Evolutionary conservation across 2,888 invertebrate species (phyloP).

Genomic region (Pseudococcus viburni): DNA sequence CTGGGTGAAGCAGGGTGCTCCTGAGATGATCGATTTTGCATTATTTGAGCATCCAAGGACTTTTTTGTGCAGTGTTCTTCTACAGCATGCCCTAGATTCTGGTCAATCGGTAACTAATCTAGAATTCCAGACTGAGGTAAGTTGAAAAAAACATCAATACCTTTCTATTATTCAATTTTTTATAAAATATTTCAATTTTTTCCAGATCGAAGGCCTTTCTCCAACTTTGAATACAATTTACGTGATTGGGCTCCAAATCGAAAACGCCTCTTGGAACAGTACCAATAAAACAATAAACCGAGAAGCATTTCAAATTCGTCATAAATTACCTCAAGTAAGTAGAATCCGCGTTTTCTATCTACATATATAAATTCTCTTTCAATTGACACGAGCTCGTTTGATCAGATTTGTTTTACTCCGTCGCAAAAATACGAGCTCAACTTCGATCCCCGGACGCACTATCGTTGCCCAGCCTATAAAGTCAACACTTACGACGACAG

Average conservation of each 20-base stretch:
- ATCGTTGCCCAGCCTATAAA: conserved; percentile 3
- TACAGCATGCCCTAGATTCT: not conserved
- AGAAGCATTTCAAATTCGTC: not conserved
- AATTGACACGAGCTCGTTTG: not conserved
- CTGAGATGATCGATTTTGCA: not conserved
- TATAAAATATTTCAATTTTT: not conserved
- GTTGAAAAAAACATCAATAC: not conserved
- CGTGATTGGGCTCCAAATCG: not conserved
- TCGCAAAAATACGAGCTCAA: not conserved
- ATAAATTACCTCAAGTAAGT: conserved; percentile 29
- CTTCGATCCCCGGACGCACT: not conserved
- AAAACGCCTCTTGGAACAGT: conserved; percentile 26
- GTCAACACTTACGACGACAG: not conserved
- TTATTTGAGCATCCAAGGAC: not conserved
- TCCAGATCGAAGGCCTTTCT: not conserved
- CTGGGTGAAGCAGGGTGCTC: not conserved
- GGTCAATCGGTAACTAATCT: not conserved
- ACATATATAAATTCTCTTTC: not conserved
- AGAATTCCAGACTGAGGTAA: not conserved
- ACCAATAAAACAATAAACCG: not conserved
- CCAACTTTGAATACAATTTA: not conserved
- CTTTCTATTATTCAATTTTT: not conserved
- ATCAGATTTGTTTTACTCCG: not conserved
- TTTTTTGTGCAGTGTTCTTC: not conserved
- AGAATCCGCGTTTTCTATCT: not conserved